Evolutionary conservation across 1,140 invertebrate species (phyloP).

Genomic region (Leguminivora glycinivorella): DNA sequence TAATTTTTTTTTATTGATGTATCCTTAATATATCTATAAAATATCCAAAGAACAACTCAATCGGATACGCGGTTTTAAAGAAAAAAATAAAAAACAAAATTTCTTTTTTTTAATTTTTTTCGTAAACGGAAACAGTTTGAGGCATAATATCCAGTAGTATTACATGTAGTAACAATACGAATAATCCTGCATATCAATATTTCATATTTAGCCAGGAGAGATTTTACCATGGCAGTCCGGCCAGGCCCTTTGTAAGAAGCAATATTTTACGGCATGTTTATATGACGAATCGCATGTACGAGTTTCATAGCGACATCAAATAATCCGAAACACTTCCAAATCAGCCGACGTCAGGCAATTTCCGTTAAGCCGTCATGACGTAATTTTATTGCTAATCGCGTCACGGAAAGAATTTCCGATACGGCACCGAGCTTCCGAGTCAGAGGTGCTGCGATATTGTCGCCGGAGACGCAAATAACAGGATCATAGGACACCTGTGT

Average conservation of each 20-base stretch:
- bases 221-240: too few relatives aligned
- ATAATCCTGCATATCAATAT: too few relatives aligned
- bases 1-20: too few relatives aligned
- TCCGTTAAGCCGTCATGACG: conserved; percentile 56
- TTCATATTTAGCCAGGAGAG: too few relatives aligned
- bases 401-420: conserved; percentile 67
- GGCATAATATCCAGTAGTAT: too few relatives aligned
- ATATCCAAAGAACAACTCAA: too few relatives aligned
- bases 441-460: conserved; percentile 55
- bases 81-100: too few relatives aligned
- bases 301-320: conserved; percentile 9
- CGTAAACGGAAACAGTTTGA: too few relatives aligned
- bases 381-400: conserved; percentile 66
- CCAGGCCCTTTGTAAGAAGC: conserved; percentile 38
- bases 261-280: neutral
- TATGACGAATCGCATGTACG: conserved; percentile 1
- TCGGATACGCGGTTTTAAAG: too few relatives aligned
- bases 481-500: conserved; percentile 67
- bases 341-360: conserved; percentile 66
- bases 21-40: too few relatives aligned
- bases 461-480: conserved; percentile 67
- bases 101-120: too few relatives aligned
- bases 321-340: conserved; percentile 34
- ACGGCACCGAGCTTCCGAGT: conserved; percentile 53
- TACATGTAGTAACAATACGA: too few relatives aligned